These are phyloP conservation scores for Aspiorhynchus laticeps DNA, from an alignment of 2,113 vertebrate species.

Conservation along the genomic window DNA sequence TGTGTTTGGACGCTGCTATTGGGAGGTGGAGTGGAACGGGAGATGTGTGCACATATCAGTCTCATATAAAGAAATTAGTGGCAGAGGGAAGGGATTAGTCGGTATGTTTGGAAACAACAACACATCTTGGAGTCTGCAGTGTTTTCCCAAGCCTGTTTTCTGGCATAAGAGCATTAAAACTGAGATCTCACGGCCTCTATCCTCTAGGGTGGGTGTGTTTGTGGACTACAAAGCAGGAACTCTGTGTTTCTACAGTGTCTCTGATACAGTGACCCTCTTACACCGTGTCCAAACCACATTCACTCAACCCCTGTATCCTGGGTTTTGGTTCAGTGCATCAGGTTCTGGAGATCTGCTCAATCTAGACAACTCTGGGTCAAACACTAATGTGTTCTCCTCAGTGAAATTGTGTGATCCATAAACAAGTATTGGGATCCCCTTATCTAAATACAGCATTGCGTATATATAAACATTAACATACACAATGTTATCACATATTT, in stretches of 20 bases:
- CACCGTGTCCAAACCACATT: background rate
- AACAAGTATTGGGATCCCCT: background rate
- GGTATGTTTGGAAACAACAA: constrained; percentile 73
- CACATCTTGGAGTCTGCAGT: constrained; percentile 74
- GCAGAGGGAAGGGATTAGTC: constrained; percentile 42
- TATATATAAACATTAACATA: too few relatives aligned
- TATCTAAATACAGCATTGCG: too few relatives aligned
- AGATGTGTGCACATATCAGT: constrained; percentile 69
- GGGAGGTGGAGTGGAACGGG: constrained; percentile 15
- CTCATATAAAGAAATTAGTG: constrained; percentile 64
- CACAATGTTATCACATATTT: too few relatives aligned
- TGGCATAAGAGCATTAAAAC: constrained; percentile 69
- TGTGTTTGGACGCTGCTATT: background rate
- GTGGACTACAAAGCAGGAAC: constrained; percentile 62
- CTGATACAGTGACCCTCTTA: background rate
- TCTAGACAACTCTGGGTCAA: background rate
- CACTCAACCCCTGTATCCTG: background rate
- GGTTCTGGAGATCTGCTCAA: background rate
- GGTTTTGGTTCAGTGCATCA: background rate
- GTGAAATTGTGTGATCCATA: background rate
- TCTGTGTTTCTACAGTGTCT: background rate
- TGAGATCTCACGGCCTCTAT: constrained; percentile 13
- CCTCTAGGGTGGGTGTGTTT: constrained; percentile 71
- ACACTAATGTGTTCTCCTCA: background rate
- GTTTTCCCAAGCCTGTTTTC: constrained; percentile 65